A percentile compares a stretch with the other conserved stretches of the same genome.
phyloP scores from a whole-genome alignment of 1,140 invertebrate species.

The Lucilia sericata region DNA sequence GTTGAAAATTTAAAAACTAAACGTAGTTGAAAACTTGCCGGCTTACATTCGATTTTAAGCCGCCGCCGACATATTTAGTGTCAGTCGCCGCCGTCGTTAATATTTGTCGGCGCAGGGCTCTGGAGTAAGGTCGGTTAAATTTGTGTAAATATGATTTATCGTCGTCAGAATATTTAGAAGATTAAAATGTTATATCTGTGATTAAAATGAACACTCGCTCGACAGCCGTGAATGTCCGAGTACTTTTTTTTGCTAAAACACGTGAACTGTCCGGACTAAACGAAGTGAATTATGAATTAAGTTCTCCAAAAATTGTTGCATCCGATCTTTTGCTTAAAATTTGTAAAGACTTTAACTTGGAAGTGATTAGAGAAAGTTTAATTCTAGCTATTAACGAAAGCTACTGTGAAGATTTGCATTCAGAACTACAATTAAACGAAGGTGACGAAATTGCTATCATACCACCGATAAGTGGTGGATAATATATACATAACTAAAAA shows the following conservation, averaged over 20 bases:
- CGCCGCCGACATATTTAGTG: no score
- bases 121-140: no score
- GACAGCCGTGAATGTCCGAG: slow-evolving; percentile 70
- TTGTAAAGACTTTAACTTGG: slow-evolving; percentile 74
- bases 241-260: slow-evolving; percentile 90
- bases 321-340: slow-evolving; percentile 73
- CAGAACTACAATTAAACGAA: slow-evolving; percentile 70
- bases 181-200: neutral
- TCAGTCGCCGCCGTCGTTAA: no score
- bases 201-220: neutral
- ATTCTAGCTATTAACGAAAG: slow-evolving; percentile 86
- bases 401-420: slow-evolving; percentile 71
- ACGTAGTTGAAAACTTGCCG: no score
- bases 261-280: slow-evolving; percentile 79
- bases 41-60: no score
- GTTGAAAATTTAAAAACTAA: no score
- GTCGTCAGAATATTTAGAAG: no score
- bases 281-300: slow-evolving; percentile 70
- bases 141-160: no score
- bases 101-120: no score
- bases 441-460: slow-evolving; percentile 87
- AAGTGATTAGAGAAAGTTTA: slow-evolving; percentile 77
- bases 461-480: slow-evolving; percentile 89
- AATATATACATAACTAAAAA: slow-evolving; percentile 49
- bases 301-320: slow-evolving; percentile 69